Evolutionary conservation across 2,888 invertebrate genomes (phyloP).

Genomic region (Tenthredo livida): DNA sequence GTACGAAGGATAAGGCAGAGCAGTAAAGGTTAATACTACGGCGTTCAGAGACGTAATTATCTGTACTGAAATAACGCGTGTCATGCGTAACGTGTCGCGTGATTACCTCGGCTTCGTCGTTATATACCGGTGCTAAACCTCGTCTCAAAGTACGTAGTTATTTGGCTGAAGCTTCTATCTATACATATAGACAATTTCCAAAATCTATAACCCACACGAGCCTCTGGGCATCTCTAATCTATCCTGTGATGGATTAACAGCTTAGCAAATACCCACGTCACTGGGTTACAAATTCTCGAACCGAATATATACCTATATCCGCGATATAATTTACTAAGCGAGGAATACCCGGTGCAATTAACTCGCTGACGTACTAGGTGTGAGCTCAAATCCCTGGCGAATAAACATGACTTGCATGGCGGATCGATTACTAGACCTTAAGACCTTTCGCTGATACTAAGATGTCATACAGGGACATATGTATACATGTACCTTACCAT

Average conservation of each 20-base stretch:
- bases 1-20: not conserved
- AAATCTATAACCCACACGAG: not conserved
- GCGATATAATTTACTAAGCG: not conserved
- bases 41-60: not conserved
- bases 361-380: not conserved
- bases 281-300: not conserved
- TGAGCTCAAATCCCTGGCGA: not conserved
- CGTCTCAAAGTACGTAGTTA: not conserved
- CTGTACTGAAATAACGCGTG: not conserved
- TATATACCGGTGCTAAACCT: not conserved
- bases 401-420: not conserved
- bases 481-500: not conserved
- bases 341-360: not conserved
- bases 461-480: not conserved
- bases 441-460: not conserved
- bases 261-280: conserved; percentile 4
- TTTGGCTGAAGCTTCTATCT: not conserved
- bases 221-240: conserved; percentile 26
- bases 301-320: not conserved
- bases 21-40: not conserved
- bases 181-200: not conserved
- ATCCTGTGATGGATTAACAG: not conserved
- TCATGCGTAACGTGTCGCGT: not conserved
- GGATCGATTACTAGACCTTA: not conserved
- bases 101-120: not conserved